Percentiles rank a stretch among this genome's conserved stretches.
Conservation (phyloP, 2,113 vertebrate species). For the Ivindomyrus marchei region DNA sequence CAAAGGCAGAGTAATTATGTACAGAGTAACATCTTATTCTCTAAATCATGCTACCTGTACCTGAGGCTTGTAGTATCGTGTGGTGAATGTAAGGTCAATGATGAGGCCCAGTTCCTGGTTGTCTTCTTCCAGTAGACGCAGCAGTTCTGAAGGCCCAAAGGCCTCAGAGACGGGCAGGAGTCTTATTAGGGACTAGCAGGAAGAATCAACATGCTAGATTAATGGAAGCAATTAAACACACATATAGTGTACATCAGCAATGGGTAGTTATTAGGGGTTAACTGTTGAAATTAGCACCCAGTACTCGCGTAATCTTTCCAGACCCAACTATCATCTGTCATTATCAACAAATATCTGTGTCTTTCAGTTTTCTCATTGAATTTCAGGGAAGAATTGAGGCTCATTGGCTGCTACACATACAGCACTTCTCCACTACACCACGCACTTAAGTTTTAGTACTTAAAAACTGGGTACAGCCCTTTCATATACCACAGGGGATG, state of each 20-base stretch:
- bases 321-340: background rate
- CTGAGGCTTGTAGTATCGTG: constrained; percentile 70
- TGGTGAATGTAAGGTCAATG: constrained; percentile 80
- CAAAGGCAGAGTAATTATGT: background rate
- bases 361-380: background rate
- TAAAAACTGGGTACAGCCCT: background rate
- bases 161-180: constrained; percentile 51
- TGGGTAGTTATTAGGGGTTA: background rate
- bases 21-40: background rate
- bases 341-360: background rate
- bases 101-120: constrained; percentile 76
- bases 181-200: constrained; percentile 56
- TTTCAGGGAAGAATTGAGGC: background rate
- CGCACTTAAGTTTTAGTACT: background rate
- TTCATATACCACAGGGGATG: background rate
- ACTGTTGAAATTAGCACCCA: background rate
- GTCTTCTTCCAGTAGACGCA: constrained; percentile 56
- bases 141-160: constrained; percentile 71
- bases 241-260: background rate
- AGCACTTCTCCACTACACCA: background rate
- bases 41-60: constrained; percentile 40
- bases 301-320: background rate
- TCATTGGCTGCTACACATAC: background rate
- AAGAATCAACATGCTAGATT: background rate
- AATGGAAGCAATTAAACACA: background rate